Base-by-base conservation (phyloP, 2,888 invertebrate genomes). In the Zaprionus lineosus region DNA sequence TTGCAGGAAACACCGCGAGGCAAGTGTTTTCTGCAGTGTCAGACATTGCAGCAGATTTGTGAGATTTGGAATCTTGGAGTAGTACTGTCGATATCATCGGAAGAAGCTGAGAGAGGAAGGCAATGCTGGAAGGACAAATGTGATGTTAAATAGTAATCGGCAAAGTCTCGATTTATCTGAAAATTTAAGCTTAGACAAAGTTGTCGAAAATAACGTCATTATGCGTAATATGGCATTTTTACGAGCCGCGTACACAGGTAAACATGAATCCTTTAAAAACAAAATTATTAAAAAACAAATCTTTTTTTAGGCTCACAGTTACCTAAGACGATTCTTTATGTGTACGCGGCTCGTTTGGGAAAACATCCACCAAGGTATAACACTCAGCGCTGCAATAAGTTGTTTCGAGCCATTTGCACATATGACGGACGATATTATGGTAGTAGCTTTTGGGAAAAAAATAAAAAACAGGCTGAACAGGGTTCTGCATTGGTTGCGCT, bases 381-480 rank as follows among this genome's bases (percentile, higher is more conserved):
- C 64, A 95, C 95, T 29, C 92, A 93, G 57, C 93, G 94, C 85
- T 92, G 94, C 74, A 95, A 96, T 86, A 96, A 97, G 89, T 91
- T 96, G 14, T 98, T 97, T 88, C 92, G 94, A 36, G 93, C 96
- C 11, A 91, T 95, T 43, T 92, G 96, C 31, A 92, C 91, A 18
- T 93, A 96, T 39, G 92, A 95, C 87, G 94, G 92, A 0, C 93
- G 93, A 81, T 94, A 93, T 87, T 98, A 96, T 86, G 93, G 94
- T 63, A 96, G 97, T 36, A 92, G 94, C 8, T 95, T 94, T 91
- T 97, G 97, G 95, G 97, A 98, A 85, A 98, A 98, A 87, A 98
- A 96, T 88, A 98, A 97, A 89, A 94, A 95, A 87, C 95, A 94
- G 92, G 96, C 98, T 0, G 98, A 98, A 90, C 98, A 98, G 91